Evolutionary conservation across 2,888 invertebrate species (phyloP).

Genomic region (Glyphotaelius pellucidus): DNA sequence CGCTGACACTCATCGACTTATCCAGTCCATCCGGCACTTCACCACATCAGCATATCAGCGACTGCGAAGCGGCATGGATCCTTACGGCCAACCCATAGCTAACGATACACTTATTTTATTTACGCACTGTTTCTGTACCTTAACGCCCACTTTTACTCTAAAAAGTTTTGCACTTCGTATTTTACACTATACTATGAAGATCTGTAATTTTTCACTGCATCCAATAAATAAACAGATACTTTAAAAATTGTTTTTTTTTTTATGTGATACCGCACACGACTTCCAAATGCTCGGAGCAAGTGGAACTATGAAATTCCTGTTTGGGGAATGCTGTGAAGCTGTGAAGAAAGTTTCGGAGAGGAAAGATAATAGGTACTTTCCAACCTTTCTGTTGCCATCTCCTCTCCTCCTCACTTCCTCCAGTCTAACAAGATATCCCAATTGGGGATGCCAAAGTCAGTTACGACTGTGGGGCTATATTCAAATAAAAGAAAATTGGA

Average conservation of each 20-base stretch:
- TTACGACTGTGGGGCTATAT: too few species aligned
- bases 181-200: not conserved
- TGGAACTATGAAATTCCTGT: too few species aligned
- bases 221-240: not conserved
- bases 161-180: not conserved
- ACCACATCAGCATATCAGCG: not conserved
- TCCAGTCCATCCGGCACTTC: conserved; percentile 50
- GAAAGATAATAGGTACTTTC: not conserved
- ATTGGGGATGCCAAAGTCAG: too few species aligned
- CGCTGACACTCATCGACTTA: conserved; percentile 7
- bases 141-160: not conserved
- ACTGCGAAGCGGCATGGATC: conserved; percentile 41
- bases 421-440: too few species aligned
- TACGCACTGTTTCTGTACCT: not conserved
- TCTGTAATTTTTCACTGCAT: not conserved
- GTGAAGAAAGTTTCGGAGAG: not conserved
- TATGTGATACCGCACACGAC: too few species aligned
- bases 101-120: not conserved
- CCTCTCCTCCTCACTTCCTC: too few species aligned
- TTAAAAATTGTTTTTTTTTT: too few species aligned
- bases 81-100: not conserved
- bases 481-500: not conserved
- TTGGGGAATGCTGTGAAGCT: too few species aligned
- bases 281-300: too few species aligned
- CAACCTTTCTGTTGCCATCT: too few species aligned